Conservation (phyloP, 2,113 vertebrate species). For the Globicephala melas region DNA sequence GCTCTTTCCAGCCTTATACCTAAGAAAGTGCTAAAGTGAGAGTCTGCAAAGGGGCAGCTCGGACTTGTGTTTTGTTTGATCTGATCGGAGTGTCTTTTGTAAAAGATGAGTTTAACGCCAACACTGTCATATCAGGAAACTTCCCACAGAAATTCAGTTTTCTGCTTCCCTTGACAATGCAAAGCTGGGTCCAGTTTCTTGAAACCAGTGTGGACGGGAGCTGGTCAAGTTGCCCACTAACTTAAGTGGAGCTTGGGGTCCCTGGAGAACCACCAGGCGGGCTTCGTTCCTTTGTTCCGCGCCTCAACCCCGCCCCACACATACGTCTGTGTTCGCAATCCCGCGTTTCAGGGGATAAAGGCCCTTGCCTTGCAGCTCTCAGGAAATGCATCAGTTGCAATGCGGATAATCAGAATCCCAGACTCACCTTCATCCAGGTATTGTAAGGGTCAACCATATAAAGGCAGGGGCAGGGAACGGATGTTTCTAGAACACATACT, state of each 20-base stretch:
- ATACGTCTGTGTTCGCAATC: accelerated
- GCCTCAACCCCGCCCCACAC: not conserved
- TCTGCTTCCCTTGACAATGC: not conserved
- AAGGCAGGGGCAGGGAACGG: not conserved
- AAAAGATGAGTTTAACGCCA: not conserved
- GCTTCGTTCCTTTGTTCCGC: not conserved
- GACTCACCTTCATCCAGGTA: not conserved
- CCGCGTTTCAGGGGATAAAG: not conserved
- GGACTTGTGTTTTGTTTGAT: not conserved
- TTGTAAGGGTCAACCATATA: not conserved
- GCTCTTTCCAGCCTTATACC: not conserved
- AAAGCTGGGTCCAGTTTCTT: not conserved
- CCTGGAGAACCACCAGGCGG: not conserved
- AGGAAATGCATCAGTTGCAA: not conserved
- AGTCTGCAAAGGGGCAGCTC: not conserved
- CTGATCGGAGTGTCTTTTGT: not conserved
- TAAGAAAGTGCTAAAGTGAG: not conserved
- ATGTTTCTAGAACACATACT: not conserved
- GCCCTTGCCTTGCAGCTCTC: not conserved
- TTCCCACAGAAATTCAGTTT: not conserved
- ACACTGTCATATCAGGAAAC: not conserved
- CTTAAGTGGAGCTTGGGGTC: not conserved
- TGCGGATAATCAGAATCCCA: not conserved
- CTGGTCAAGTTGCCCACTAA: not conserved
- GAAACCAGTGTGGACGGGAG: not conserved